phyloP scores from a whole-genome alignment of 2,797 vertebrate genomes.

The Sebastes wilsoni region DNA sequence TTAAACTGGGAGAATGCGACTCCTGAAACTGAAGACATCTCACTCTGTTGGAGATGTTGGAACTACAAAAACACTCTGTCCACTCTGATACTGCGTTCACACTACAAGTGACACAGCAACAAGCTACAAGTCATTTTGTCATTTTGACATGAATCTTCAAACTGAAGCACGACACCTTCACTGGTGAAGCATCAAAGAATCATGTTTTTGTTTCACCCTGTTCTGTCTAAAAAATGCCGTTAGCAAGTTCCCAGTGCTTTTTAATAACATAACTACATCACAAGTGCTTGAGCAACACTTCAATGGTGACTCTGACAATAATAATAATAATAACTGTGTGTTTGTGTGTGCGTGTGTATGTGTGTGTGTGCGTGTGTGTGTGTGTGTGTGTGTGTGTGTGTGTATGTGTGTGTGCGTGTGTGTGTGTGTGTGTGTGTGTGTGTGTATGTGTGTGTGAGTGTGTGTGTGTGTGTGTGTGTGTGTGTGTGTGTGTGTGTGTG shows the following conservation, averaged over 20 bases:
- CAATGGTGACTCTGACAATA: too few relatives aligned
- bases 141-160: too few relatives aligned
- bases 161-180: rapidly evolving
- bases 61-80: neutral
- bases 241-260: too few relatives aligned
- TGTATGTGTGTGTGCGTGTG: constrained; percentile 38
- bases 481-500: constrained; percentile 44
- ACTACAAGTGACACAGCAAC: too few relatives aligned
- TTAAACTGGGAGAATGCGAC: neutral
- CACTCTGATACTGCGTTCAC: too few relatives aligned
- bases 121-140: too few relatives aligned
- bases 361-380: constrained; percentile 27
- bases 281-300: too few relatives aligned
- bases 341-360: constrained; percentile 40
- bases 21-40: neutral
- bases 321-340: neutral
- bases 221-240: too few relatives aligned
- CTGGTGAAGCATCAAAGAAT: too few relatives aligned
- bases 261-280: too few relatives aligned
- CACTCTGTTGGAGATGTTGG: neutral
- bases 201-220: too few relatives aligned
- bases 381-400: constrained; percentile 39
- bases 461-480: constrained; percentile 36
- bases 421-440: constrained; percentile 27
- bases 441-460: constrained; percentile 53